These are phyloP conservation scores for Botia almorhae DNA, from an alignment of 2,797 vertebrate species.

Conservation along the genomic window DNA sequence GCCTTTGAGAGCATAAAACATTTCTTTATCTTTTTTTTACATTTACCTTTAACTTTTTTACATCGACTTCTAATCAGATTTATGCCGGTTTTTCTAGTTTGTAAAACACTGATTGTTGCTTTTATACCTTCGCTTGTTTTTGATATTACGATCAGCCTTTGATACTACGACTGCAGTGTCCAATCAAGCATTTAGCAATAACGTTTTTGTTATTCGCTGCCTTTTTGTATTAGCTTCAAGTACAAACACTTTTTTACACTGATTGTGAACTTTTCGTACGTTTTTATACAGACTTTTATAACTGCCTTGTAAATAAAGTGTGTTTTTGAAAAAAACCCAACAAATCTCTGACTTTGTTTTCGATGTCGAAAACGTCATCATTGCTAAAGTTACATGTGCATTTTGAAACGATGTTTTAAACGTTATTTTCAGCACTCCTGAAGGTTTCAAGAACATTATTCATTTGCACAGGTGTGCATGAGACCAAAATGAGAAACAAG, in stretches of 20 bases:
- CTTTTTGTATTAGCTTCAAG: slow-evolving; percentile 82
- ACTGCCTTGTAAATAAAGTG: slow-evolving; percentile 98
- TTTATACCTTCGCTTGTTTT: slow-evolving; percentile 70
- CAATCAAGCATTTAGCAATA: slow-evolving; percentile 75
- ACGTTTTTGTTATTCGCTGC: slow-evolving; percentile 78
- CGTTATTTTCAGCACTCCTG: no score
- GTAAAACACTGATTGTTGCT: slow-evolving; percentile 64
- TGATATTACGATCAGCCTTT: slow-evolving; percentile 70
- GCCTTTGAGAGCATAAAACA: slow-evolving; percentile 77
- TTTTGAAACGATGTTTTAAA: background rate
- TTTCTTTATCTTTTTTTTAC: slow-evolving; percentile 71
- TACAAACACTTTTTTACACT: slow-evolving; percentile 84
- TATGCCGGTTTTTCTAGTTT: slow-evolving; percentile 69
- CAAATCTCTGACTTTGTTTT: slow-evolving; percentile 46
- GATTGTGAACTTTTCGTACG: slow-evolving; percentile 72
- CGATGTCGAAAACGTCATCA: background rate
- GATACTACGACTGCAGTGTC: slow-evolving; percentile 73
- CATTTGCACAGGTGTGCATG: no score
- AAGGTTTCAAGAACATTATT: no score
- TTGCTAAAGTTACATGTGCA: background rate
- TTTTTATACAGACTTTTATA: slow-evolving; percentile 74
- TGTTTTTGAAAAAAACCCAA: slow-evolving; percentile 77
- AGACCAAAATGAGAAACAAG: no score
- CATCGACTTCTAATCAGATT: slow-evolving; percentile 48
- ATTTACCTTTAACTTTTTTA: slow-evolving; percentile 75